Percentiles rank a stretch among this genome's conserved stretches.
These are phyloP conservation scores for Anthoscopus minutus DNA, from an alignment of 2,113 vertebrate species.

Conservation along the genomic window DNA sequence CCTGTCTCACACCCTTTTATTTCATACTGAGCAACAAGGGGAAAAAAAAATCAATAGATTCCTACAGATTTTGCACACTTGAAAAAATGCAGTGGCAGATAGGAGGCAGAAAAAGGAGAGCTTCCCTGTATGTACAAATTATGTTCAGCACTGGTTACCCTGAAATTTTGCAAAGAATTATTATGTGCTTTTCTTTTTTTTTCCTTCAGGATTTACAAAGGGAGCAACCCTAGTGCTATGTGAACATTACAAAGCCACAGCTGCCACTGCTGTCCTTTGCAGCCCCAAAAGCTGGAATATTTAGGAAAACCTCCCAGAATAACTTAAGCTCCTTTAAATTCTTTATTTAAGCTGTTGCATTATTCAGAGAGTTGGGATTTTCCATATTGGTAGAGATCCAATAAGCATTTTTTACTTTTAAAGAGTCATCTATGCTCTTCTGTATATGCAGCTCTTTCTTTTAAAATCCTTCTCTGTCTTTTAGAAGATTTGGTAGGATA, in stretches of 20 bases:
- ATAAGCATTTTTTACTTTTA: neutral
- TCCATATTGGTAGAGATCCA: neutral
- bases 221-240: neutral
- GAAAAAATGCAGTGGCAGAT: neutral
- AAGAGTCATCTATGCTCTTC: neutral
- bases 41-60: neutral
- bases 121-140: neutral
- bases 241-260: neutral
- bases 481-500: neutral
- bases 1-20: neutral
- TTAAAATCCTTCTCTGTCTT: neutral
- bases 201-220: neutral
- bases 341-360: slow-evolving; percentile 4
- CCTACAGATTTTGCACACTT: neutral
- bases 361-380: neutral
- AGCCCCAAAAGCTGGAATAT: neutral
- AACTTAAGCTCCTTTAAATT: neutral
- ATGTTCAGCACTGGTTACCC: neutral
- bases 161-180: neutral
- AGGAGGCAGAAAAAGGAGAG: neutral
- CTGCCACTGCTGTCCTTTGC: neutral
- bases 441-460: neutral
- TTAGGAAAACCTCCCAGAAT: neutral
- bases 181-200: neutral
- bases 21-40: neutral